A percentile compares a stretch with the other conserved stretches of the same genome.
Conservation (phyloP, 2,113 vertebrate genomes). For the Phrynocephalus versicolor region DNA sequence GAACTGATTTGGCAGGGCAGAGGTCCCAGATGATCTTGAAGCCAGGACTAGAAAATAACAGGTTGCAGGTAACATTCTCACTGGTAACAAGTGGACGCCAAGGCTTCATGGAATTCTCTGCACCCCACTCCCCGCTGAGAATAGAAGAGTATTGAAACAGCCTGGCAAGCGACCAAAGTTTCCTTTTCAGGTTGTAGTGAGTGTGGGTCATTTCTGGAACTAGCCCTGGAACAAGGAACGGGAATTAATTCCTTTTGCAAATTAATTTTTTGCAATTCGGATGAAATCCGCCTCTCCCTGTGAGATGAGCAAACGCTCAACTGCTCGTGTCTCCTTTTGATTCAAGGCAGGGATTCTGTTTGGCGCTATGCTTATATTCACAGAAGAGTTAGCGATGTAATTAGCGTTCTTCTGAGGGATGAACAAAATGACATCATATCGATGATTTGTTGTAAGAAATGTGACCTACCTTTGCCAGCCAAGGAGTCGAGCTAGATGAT, state of each 20-base stretch:
- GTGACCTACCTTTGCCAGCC: background rate
- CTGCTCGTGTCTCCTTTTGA: background rate
- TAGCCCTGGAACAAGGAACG: too few species aligned
- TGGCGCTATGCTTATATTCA: background rate
- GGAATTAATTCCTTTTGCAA: too few species aligned
- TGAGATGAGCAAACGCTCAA: background rate
- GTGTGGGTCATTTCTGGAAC: too few species aligned
- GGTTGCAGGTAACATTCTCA: too few species aligned
- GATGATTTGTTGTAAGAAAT: background rate
- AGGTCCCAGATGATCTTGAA: background rate
- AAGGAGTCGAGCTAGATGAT: constrained; percentile 16
- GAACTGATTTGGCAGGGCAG: too few species aligned
- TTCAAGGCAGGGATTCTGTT: background rate
- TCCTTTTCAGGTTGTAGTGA: too few species aligned
- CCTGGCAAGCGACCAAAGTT: too few species aligned
- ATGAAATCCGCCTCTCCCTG: background rate
- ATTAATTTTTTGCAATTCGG: background rate
- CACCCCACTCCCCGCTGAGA: too few species aligned
- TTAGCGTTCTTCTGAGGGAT: background rate
- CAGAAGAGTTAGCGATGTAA: background rate
- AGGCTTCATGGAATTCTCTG: too few species aligned
- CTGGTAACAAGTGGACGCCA: too few species aligned
- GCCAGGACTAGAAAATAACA: too few species aligned
- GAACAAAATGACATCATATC: background rate
- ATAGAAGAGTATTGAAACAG: too few species aligned